Conservation (phyloP, 1,140 invertebrate species). For the Euglossa dilemma region DNA sequence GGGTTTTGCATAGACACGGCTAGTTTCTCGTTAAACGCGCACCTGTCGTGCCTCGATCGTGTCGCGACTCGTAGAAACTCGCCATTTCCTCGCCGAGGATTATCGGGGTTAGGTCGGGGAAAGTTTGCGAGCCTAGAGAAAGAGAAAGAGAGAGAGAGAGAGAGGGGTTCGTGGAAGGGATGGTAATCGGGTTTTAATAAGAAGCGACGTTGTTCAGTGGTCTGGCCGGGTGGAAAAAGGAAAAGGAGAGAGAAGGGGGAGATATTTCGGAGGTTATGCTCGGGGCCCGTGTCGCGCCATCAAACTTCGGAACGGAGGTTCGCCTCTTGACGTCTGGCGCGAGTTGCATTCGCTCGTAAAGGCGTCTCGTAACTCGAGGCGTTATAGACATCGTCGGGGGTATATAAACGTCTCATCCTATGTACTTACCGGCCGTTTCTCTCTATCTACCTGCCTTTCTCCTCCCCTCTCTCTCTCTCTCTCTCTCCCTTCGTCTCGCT, state of each 20-base stretch:
- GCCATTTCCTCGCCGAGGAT: not conserved
- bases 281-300: constrained; percentile 63
- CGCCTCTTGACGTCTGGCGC: constrained; percentile 79
- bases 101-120: not conserved
- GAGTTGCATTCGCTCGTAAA: constrained; percentile 82
- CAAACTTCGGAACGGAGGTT: constrained; percentile 72
- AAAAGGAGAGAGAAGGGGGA: constrained; percentile 29
- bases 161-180: not conserved
- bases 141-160: too few relatives aligned
- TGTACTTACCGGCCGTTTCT: constrained; percentile 76
- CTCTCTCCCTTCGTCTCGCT: not conserved
- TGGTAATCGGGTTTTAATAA: not conserved
- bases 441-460: constrained; percentile 10
- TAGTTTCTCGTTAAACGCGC: constrained; percentile 23
- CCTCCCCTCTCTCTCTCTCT: not conserved
- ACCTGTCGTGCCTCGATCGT: constrained; percentile 21
- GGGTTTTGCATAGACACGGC: not conserved
- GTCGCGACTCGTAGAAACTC: not conserved
- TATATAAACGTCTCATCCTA: constrained; percentile 83
- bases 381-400: constrained; percentile 82
- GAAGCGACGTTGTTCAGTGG: not conserved
- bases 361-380: constrained; percentile 82
- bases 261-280: constrained; percentile 74
- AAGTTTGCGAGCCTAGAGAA: not conserved
- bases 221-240: too few relatives aligned